A percentile compares a stretch with the other conserved stretches of the same genome.
These are phyloP conservation scores for Perca flavescens DNA, from an alignment of 2,113 vertebrate species.

Conservation along the genomic window DNA sequence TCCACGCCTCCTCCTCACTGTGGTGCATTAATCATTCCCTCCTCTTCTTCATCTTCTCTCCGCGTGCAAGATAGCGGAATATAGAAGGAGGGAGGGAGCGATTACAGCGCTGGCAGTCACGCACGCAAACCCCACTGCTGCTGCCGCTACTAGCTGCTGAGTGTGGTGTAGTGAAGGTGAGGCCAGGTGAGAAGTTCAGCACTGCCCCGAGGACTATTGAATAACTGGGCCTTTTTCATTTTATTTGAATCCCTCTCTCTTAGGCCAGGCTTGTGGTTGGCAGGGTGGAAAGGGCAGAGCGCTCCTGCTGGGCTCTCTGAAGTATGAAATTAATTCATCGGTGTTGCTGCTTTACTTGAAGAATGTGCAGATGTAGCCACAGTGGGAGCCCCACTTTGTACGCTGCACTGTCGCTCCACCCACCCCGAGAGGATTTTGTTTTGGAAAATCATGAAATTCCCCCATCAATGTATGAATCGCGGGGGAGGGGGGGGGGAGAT, in stretches of 20 bases:
- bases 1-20: slow-evolving; percentile 43
- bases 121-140: slow-evolving; percentile 18
- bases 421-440: slow-evolving; percentile 45
- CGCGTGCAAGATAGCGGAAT: slow-evolving; percentile 24
- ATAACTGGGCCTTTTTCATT: slow-evolving; percentile 52
- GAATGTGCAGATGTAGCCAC: slow-evolving; percentile 74
- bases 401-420: slow-evolving; percentile 30
- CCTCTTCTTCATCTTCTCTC: slow-evolving; percentile 22
- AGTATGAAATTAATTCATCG: slow-evolving; percentile 72
- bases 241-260: slow-evolving; percentile 31
- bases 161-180: slow-evolving; percentile 50
- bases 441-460: slow-evolving; percentile 63
- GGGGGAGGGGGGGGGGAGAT: background rate
- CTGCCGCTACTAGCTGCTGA: slow-evolving; percentile 14
- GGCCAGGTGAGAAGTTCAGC: slow-evolving; percentile 58
- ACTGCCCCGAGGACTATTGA: slow-evolving; percentile 40
- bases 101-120: slow-evolving; percentile 28
- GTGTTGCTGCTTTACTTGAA: slow-evolving; percentile 56
- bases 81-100: slow-evolving; percentile 21
- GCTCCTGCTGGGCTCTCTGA: slow-evolving; percentile 57
- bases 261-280: slow-evolving; percentile 48
- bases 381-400: slow-evolving; percentile 61
- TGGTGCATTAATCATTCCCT: slow-evolving; percentile 59
- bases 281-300: slow-evolving; percentile 56
- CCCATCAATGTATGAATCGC: slow-evolving; percentile 46